These are phyloP conservation scores for Philypnodon macrostomus DNA, from an alignment of 2,797 vertebrate species.

Conservation along the genomic window DNA sequence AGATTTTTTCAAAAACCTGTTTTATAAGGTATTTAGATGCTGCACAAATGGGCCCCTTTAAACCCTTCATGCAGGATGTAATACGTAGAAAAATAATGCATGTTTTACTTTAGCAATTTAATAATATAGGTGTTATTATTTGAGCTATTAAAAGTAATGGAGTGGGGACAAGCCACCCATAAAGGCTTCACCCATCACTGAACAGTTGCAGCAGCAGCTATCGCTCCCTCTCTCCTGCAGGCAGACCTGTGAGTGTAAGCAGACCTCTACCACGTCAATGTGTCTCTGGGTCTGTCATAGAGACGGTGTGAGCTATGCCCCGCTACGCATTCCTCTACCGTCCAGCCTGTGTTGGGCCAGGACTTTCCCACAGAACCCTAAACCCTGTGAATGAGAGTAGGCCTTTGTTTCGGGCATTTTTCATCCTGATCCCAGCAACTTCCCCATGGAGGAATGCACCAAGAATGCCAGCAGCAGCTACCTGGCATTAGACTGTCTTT, in stretches of 20 bases:
- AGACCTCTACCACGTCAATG: constrained; percentile 67
- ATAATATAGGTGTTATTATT: constrained; percentile 8
- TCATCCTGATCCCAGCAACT: constrained; percentile 78
- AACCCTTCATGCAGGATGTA: constrained; percentile 42
- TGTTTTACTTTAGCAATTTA: constrained; percentile 20
- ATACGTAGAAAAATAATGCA: constrained; percentile 16
- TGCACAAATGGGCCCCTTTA: no score
- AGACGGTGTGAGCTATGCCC: constrained; percentile 68
- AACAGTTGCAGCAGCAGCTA: constrained; percentile 26
- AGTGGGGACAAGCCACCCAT: constrained; percentile 7
- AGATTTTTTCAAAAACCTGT: no score
- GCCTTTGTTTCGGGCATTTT: constrained; percentile 79
- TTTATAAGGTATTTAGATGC: background rate
- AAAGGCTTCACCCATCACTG: constrained; percentile 13
- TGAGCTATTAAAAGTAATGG: no score
- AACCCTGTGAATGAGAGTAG: constrained; percentile 77
- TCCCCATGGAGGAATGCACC: constrained; percentile 77
- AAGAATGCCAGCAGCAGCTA: constrained; percentile 77
- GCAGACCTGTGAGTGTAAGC: constrained; percentile 46
- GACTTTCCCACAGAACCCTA: constrained; percentile 79
- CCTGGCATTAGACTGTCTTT: constrained; percentile 77
- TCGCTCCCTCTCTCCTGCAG: constrained; percentile 44
- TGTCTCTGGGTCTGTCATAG: constrained; percentile 59
- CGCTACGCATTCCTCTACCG: constrained; percentile 70
- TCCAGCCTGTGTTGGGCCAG: constrained; percentile 72